A percentile compares a stretch with the other conserved stretches of the same genome.
phyloP scores from a whole-genome alignment of 2,888 invertebrate genomes.

The Caenorhabditis sp. region DNA sequence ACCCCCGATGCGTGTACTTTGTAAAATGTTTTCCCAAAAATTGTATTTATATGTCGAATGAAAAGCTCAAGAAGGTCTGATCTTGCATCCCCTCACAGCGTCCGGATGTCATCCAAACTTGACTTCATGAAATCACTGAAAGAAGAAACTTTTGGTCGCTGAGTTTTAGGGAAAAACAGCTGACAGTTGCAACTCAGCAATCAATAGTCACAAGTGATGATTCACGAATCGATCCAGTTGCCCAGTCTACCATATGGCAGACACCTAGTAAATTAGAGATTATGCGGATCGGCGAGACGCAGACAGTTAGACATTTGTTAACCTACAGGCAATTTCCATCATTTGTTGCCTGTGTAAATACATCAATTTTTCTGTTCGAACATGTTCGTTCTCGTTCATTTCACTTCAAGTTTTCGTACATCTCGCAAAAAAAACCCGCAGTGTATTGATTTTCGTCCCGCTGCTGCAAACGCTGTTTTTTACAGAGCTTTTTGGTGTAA shows the following conservation, averaged over 20 bases:
- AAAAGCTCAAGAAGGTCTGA: slow-evolving; percentile 4
- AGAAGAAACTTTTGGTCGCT: neutral
- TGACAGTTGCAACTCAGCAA: slow-evolving; percentile 26
- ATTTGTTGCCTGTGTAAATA: slow-evolving; percentile 55
- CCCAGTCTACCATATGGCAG: slow-evolving; percentile 22
- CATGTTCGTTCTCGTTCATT: slow-evolving; percentile 18
- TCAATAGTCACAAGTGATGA: slow-evolving; percentile 32
- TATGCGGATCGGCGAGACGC: slow-evolving; percentile 35
- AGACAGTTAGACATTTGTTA: slow-evolving; percentile 52
- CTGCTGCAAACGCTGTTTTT: neutral
- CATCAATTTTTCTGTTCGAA: slow-evolving; percentile 31
- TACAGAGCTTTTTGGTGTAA: slow-evolving; percentile 29
- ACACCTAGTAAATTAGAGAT: slow-evolving; percentile 24
- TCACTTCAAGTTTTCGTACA: slow-evolving; percentile 24
- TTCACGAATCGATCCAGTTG: slow-evolving; percentile 47
- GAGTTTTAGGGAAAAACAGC: slow-evolving; percentile 9
- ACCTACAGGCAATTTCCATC: slow-evolving; percentile 51
- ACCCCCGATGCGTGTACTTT: neutral
- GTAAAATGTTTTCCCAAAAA: neutral
- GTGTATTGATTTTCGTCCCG: slow-evolving; percentile 1
- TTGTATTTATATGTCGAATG: slow-evolving; percentile 27
- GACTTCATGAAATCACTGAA: neutral
- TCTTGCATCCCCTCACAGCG: too few species aligned
- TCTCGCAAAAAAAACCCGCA: too few species aligned
- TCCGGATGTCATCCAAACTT: slow-evolving; percentile 11